phyloP scores from a whole-genome alignment of 2,113 vertebrate genomes.

The Hyperoodon ampullatus region DNA sequence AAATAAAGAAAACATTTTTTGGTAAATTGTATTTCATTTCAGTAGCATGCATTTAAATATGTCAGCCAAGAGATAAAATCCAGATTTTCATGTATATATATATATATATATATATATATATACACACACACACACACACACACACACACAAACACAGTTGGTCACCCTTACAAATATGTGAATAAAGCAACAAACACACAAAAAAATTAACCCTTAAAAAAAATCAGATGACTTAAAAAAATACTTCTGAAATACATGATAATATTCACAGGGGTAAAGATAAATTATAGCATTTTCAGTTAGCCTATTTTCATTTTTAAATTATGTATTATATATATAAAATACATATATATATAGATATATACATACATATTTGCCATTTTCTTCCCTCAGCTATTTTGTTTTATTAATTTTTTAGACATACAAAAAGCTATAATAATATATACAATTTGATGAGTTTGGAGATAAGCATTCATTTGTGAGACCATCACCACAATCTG shows the following conservation, averaged over 20 bases:
- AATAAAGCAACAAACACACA: background rate
- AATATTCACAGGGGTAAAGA: background rate
- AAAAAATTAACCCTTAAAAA: background rate
- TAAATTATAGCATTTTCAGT: background rate
- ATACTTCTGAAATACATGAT: background rate
- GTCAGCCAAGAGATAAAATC: background rate
- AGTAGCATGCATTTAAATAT: background rate
- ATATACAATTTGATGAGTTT: background rate
- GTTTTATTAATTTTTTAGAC: background rate
- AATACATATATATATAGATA: background rate
- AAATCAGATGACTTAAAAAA: background rate
- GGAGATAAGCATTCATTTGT: background rate
- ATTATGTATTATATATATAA: background rate
- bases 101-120: background rate
- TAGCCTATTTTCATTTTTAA: background rate
- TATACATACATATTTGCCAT: background rate
- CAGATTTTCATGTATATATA: background rate
- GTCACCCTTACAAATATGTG: background rate
- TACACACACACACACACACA: background rate
- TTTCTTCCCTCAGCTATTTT: background rate
- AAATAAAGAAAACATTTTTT: constrained; percentile 1
- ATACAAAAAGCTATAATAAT: background rate
- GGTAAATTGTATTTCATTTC: background rate
- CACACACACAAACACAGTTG: background rate
- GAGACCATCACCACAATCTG: background rate